These are phyloP conservation scores for Drosophila chauvacae DNA, from an alignment of 1,140 invertebrate species.

Conservation along the genomic window DNA sequence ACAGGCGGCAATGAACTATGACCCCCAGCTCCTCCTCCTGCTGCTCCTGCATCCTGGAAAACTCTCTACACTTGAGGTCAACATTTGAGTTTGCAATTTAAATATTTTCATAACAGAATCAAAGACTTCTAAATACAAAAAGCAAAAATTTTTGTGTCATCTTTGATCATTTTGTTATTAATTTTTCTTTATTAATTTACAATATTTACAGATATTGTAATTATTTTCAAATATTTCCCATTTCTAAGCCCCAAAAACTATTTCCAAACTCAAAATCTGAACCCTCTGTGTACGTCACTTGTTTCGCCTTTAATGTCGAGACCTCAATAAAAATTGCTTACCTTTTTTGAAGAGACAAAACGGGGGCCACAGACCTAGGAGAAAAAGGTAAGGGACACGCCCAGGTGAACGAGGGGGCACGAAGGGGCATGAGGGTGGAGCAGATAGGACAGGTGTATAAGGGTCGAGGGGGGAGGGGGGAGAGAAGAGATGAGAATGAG, in stretches of 20 bases:
- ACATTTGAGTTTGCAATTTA: not conserved
- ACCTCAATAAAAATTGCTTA: slow-evolving; percentile 74
- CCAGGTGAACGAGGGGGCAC: not conserved
- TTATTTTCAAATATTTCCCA: too few relatives aligned
- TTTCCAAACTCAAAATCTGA: not conserved
- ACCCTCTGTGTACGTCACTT: slow-evolving; percentile 30
- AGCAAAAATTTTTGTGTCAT: too few relatives aligned
- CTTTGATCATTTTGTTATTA: too few relatives aligned
- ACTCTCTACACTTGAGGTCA: not conserved
- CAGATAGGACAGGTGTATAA: not conserved
- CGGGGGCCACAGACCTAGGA: not conserved
- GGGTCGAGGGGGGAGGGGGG: not conserved
- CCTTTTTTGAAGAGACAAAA: slow-evolving; percentile 55
- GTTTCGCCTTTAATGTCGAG: slow-evolving; percentile 68
- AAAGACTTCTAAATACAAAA: too few relatives aligned
- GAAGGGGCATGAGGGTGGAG: not conserved
- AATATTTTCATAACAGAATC: not conserved
- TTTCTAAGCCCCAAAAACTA: not conserved
- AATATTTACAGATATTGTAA: too few relatives aligned
- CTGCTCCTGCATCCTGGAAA: too few relatives aligned
- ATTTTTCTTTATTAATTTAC: too few relatives aligned
- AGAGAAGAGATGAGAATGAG: not conserved
- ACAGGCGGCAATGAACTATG: slow-evolving; percentile 74
- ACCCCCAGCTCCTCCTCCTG: slow-evolving; percentile 1
- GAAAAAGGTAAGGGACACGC: slow-evolving; percentile 24